These are phyloP conservation scores for Centruroides sculpturatus DNA, from an alignment of 1,140 invertebrate species.

Conservation along the genomic window DNA sequence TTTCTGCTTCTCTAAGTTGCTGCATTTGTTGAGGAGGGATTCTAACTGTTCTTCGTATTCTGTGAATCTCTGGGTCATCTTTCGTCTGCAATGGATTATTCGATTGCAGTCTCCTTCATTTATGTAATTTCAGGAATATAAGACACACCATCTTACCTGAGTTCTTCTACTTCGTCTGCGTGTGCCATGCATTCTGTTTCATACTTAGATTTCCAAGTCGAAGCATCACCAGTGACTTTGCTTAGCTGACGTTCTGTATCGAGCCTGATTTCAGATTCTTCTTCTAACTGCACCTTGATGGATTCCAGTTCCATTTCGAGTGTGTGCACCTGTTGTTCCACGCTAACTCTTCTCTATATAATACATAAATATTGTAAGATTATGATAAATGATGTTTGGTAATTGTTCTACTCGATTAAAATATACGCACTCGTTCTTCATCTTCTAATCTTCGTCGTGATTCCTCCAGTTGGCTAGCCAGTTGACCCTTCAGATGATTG, in stretches of 20 bases:
- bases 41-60: conserved; percentile 95
- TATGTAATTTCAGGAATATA: no score
- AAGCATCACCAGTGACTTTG: conserved; percentile 74
- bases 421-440: conserved; percentile 57
- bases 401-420: background rate
- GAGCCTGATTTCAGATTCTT: conserved; percentile 85
- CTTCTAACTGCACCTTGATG: conserved; percentile 79
- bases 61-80: conserved; percentile 76
- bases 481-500: conserved; percentile 71
- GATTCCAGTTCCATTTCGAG: conserved; percentile 86
- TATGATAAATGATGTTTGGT: background rate
- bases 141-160: conserved; percentile 39
- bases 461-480: conserved; percentile 79
- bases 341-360: conserved; percentile 55
- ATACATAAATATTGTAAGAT: background rate
- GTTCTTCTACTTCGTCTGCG: conserved; percentile 82
- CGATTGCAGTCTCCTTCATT: no score
- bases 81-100: conserved; percentile 39
- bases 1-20: conserved; percentile 87
- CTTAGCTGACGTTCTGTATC: conserved; percentile 88
- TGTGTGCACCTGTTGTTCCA: conserved; percentile 74
- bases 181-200: conserved; percentile 78
- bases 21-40: conserved; percentile 75
- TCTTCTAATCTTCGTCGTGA: conserved; percentile 82
- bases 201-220: conserved; percentile 80